Evolutionary conservation across 2,113 vertebrate genomes (phyloP), one percentile per base, ranked within the genome.

Genomic region (Speoplatyrhinus poulsoni): DNA sequence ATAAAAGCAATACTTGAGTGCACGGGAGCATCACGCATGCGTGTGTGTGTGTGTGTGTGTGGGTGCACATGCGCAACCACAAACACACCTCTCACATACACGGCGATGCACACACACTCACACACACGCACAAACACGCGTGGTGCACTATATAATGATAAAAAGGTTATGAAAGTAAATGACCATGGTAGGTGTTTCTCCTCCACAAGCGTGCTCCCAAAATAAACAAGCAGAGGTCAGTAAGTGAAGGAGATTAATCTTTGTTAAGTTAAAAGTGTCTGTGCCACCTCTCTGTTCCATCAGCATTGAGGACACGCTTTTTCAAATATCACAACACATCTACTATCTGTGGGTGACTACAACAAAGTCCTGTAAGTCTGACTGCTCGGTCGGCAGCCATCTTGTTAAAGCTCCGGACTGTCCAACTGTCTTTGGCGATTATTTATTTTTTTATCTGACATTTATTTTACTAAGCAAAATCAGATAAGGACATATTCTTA

Each of bases 181-280:
- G 13, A 41, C 17, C 62, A 50, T 63, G 56, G 46, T 32, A 52
- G 56, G 60, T 62, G 33, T 41, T 59, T 3, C 41, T 49, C 60
- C 46, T 67, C 46, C 12, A 65, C 66, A 65, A 36, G 72, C 60
- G 67, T 12, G 17, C 46, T 55, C 52, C 17, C n/a, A 77, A 76
- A 81, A 80, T 70, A 62, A 82, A 72, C 74, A 75, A 61, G 16
- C 17, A n/a, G 13, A 56, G 55, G 26, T 50, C 36, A 60, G 67
- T 65, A 70, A 62, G 69, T 69, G 70, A 57, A 69, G 12, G 68
- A 81, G 70, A 89, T 88, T 85, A 70, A 82, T 85, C 82, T 84
- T 78, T 70, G 81, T 84, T 79, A 80, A 72, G 33, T 46, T 75
- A 46, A 59, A 67, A 26, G 26, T 26, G 26, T 26, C 57, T 33